These are phyloP conservation scores for Lithosia quadra DNA, from an alignment of 2,888 invertebrate genomes.

Conservation along the genomic window DNA sequence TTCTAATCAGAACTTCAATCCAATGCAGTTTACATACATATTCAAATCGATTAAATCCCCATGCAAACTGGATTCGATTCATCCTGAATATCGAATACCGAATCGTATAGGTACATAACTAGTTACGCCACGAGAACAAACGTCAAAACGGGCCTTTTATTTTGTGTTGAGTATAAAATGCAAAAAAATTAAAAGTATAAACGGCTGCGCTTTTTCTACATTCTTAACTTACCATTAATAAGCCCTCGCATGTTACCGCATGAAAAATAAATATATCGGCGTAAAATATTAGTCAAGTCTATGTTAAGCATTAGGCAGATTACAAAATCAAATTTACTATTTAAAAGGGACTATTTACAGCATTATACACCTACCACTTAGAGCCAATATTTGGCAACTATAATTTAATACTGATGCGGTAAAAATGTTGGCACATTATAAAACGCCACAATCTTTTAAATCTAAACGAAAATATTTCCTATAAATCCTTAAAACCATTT, in stretches of 20 bases:
- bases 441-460: conserved; percentile 73
- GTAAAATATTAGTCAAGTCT: conserved; percentile 65
- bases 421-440: conserved; percentile 86
- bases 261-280: conserved; percentile 80
- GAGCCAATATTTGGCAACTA: conserved; percentile 83
- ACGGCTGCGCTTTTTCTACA: conserved; percentile 48
- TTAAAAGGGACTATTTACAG: conserved; percentile 81
- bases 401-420: conserved; percentile 86
- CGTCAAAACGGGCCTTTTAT: too few species aligned
- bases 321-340: conserved; percentile 65
- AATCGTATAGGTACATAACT: too few species aligned
- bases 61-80: too few species aligned
- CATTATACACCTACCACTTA: conserved; percentile 77
- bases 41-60: too few species aligned
- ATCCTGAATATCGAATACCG: too few species aligned
- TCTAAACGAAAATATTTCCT: conserved; percentile 80
- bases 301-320: conserved; percentile 69
- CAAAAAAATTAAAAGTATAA: conserved; percentile 29
- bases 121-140: too few species aligned
- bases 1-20: too few species aligned
- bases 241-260: conserved; percentile 82
- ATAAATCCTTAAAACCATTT: conserved; percentile 75
- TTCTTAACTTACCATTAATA: conserved; percentile 74
- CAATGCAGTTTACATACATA: too few species aligned
- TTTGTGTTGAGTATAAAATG: too few species aligned